Conservation (phyloP, 2,797 vertebrate genomes). For the Urophycis tenuis region DNA sequence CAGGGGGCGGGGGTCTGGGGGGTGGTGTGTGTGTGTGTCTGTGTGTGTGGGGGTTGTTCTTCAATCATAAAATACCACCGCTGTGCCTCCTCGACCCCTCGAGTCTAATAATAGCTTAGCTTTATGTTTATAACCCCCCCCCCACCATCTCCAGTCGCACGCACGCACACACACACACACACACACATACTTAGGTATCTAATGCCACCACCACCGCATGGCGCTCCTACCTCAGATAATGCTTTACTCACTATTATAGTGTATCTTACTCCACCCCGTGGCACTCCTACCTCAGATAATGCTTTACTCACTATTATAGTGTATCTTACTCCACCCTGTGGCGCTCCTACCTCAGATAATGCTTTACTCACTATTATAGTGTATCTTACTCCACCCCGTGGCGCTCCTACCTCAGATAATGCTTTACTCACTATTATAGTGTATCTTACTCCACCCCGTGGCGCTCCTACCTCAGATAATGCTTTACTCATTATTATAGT, state of each 20-base stretch:
- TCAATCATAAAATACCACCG: slow-evolving; percentile 46
- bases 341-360: too few species aligned
- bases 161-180: slow-evolving; percentile 20
- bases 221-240: not conserved
- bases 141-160: not conserved
- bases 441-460: not conserved
- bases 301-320: too few species aligned
- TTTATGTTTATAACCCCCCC: slow-evolving; percentile 34
- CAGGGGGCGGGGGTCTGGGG: too few species aligned
- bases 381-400: not conserved
- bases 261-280: too few species aligned
- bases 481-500: not conserved
- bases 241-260: not conserved
- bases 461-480: not conserved
- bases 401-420: slow-evolving; percentile 81
- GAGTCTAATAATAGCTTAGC: slow-evolving; percentile 55
- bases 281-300: too few species aligned
- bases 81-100: slow-evolving; percentile 43
- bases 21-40: not conserved
- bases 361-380: not conserved
- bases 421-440: not conserved
- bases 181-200: too few species aligned
- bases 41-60: slow-evolving; percentile 8
- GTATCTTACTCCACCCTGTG: too few species aligned
- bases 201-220: too few species aligned